These are phyloP conservation scores for Diaprepes abbreviatus DNA, from an alignment of 2,888 invertebrate species.

Conservation along the genomic window DNA sequence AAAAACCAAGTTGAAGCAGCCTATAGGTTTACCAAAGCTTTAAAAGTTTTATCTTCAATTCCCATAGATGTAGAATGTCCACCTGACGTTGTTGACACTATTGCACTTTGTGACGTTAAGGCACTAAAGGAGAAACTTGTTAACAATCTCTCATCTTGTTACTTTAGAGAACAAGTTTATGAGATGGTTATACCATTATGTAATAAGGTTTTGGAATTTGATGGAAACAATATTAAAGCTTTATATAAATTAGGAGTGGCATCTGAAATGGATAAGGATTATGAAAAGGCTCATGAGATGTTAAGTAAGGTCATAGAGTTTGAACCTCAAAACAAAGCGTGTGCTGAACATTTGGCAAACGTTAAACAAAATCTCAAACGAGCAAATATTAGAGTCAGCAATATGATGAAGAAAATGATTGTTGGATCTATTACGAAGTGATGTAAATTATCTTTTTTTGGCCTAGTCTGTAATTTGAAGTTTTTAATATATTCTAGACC, in stretches of 20 bases:
- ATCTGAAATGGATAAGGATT: conserved; percentile 72
- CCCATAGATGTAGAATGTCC: conserved; percentile 67
- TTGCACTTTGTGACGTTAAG: conserved; percentile 70
- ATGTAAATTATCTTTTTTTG: too few species aligned
- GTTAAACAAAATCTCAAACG: conserved; percentile 72
- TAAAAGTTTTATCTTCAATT: conserved; percentile 80
- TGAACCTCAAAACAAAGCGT: conserved; percentile 78
- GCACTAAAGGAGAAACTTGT: conserved; percentile 78
- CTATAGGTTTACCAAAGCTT: conserved; percentile 78
- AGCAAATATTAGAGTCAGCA: conserved; percentile 73
- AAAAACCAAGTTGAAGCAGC: conserved; percentile 76
- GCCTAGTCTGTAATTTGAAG: too few species aligned
- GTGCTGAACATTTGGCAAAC: conserved; percentile 72
- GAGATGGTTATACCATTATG: conserved; percentile 77
- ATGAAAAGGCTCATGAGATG: conserved; percentile 75
- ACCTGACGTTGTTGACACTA: conserved; percentile 69
- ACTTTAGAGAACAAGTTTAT: conserved; percentile 78
- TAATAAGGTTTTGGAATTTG: conserved; percentile 67
- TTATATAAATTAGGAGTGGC: conserved; percentile 70
- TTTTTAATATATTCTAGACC: too few species aligned
- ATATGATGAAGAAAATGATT: conserved; percentile 71
- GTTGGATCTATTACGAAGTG: conserved; percentile 43
- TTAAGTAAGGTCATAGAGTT: conserved; percentile 71
- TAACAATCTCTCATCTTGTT: conserved; percentile 88
- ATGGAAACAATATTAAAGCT: conserved; percentile 67